Base-by-base conservation (phyloP, 2,113 vertebrate genomes). In the Gavia stellata region DNA sequence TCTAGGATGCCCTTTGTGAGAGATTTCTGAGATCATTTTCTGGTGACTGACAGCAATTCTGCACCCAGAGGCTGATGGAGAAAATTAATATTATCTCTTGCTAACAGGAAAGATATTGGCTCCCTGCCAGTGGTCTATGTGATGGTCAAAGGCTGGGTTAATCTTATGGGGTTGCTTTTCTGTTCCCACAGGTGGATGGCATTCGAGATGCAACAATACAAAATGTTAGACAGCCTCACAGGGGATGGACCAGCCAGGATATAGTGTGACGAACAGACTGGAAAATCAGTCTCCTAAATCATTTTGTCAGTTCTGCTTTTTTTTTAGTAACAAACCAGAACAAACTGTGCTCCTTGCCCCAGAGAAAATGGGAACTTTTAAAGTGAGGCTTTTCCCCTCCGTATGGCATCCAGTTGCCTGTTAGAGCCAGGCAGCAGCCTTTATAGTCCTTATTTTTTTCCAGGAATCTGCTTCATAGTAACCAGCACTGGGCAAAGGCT, bases 11-110 rank as follows among this genome's bases (percentile, higher is more conserved):
- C 28, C n/a, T 95, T 92, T 84, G 49, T 80, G 81, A 84, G 45
- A 87, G 24, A 79, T 87, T 89, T 91, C 80, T 79, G 73, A 79
- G 56, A 85, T 80, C 45, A n/a, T 45, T 28, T 94, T 49, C 53
- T 70, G 34, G 66, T 90, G 86, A 65, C 66, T 82, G 78, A 31
- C 31, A 81, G 20, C 1, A 3, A 62, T 94, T 87, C 49, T 81
- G 40, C 29, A 45, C 58, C 0, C 1, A 81, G 44, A 89, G 28
- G 78, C 38, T 79, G 53, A 87, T 73, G 78, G 62, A 72, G 53
- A 82, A 79, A 94, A 85, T 50, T 25, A 95, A 86, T 86, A 45
- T 90, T 94, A 94, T 94, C 79, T 92, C 73, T 66, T 88, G 38
- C 70, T 82, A 53, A 65, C 80, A 91, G 89, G 53, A 89, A 72